phyloP scores from a whole-genome alignment of 1,140 invertebrate species.

The Drosophila arawakana region DNA sequence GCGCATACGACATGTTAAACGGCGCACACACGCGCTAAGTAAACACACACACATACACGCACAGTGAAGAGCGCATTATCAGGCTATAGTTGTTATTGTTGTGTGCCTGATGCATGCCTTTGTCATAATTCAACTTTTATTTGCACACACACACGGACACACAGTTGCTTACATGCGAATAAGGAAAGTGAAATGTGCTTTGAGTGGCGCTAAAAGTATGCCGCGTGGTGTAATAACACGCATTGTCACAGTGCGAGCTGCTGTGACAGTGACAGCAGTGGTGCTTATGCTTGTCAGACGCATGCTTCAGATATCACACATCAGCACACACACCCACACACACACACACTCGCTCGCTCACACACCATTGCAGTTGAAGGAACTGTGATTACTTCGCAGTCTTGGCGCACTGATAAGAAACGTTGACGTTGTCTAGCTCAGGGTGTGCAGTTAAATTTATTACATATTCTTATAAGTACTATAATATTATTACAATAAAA shows the following conservation, averaged over 20 bases:
- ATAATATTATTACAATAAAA: slow-evolving; percentile 58
- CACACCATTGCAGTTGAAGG: slow-evolving; percentile 29
- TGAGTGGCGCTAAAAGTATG: slow-evolving; percentile 81
- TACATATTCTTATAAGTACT: slow-evolving; percentile 38
- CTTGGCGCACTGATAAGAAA: not conserved
- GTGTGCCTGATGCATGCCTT: slow-evolving; percentile 56
- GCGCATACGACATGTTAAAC: slow-evolving; percentile 82
- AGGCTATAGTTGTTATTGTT: slow-evolving; percentile 56
- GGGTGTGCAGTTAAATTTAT: slow-evolving; percentile 66
- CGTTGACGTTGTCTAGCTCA: slow-evolving; percentile 18
- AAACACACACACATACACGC: slow-evolving; percentile 39
- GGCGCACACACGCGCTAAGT: slow-evolving; percentile 50
- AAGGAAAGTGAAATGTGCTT: slow-evolving; percentile 63
- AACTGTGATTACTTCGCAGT: slow-evolving; percentile 10
- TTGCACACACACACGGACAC: slow-evolving; percentile 58
- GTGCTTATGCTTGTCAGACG: slow-evolving; percentile 81
- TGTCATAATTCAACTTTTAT: slow-evolving; percentile 81
- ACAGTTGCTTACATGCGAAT: slow-evolving; percentile 3
- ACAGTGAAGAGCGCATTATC: slow-evolving; percentile 71
- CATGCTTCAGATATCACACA: slow-evolving; percentile 77
- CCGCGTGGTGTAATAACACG: slow-evolving; percentile 79
- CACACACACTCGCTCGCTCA: slow-evolving; percentile 5
- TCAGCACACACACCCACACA: slow-evolving; percentile 37
- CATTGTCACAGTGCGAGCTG: slow-evolving; percentile 12
- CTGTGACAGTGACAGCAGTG: slow-evolving; percentile 76